Base-by-base conservation (phyloP, 2,113 vertebrate genomes). In the Eidolon helvum region DNA sequence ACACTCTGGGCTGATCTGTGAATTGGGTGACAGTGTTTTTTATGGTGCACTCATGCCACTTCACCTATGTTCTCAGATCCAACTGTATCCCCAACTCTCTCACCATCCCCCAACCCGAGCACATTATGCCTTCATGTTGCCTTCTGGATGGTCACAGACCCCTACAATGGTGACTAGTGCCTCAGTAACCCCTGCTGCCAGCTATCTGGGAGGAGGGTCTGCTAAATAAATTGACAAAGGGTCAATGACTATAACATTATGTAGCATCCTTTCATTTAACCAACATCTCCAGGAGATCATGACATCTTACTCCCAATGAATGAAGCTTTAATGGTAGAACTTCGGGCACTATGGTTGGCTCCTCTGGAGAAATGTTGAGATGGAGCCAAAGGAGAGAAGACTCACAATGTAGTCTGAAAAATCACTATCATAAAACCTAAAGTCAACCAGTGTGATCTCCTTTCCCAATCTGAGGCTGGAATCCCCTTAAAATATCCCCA, bases 181-280 rank as follows among this genome's bases (percentile, higher is more conserved):
- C 72, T 28, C 22, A 5, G 22, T n/a, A 26, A 63, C 40, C 43
- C 59, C 4, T 21, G 18, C 30, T 15, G 0, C 7, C 22, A 53
- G 38, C 10, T 19, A 21, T 38, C 40, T 57, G 45, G 50, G 59
- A 79, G 43, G 57, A 69, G n/a, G 45, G 1, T 16, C 80, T 83
- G n/a, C 61, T 55, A 24, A 77, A 45, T 24, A 15, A 85, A 53
- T 57, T 45, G 22, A 33, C 28, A 82, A 53, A 66, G 10, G 72
- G 15, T 48, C 28, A n/a, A 50, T 12, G n/a, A 4, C 2, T 6
- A 0, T 1, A 40, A 57, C 7, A 7, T 50, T 28, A 24, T 4
- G 5, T 2, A 22, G 59, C 38, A 33, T 19, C 57, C 24, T 14
- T 15, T 74, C 40, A 71, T 22, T 90, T 79, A 75, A 55, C 12